These are phyloP conservation scores for Spilosoma lubricipeda DNA, from an alignment of 2,888 invertebrate genomes.

Conservation along the genomic window DNA sequence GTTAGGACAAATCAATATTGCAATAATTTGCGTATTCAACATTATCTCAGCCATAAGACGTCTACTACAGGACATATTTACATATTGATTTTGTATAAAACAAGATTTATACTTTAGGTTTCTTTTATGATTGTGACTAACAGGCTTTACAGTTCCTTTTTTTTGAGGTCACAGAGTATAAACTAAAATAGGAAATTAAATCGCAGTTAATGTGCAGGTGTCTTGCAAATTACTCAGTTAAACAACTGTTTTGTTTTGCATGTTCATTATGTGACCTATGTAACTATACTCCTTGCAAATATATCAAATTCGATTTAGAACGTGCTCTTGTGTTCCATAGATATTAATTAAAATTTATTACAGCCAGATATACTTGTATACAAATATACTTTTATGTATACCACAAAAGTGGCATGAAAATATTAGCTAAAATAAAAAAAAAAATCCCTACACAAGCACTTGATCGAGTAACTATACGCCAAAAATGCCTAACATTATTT, in stretches of 20 bases:
- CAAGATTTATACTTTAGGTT: background rate
- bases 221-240: constrained; percentile 27
- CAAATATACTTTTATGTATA: background rate
- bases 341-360: background rate
- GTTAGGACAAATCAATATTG: constrained; percentile 5
- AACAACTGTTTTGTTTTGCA: constrained; percentile 26
- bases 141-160: background rate
- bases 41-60: too few species aligned
- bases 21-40: background rate
- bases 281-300: background rate
- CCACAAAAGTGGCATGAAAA: background rate
- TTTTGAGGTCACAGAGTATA: background rate
- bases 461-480: too few species aligned
- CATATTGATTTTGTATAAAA: background rate
- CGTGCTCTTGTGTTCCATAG: background rate
- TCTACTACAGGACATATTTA: too few species aligned
- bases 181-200: constrained; percentile 17
- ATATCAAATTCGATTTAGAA: background rate
- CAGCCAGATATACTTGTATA: background rate
- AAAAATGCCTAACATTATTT: too few species aligned
- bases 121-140: background rate
- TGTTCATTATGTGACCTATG: constrained; percentile 25
- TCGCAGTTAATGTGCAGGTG: constrained; percentile 16
- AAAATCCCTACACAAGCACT: too few species aligned
- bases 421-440: too few species aligned